Percentiles rank a stretch among this genome's conserved stretches.
phyloP scores from a whole-genome alignment of 2,113 vertebrate species.

The Thamnophis sirtalis region DNA sequence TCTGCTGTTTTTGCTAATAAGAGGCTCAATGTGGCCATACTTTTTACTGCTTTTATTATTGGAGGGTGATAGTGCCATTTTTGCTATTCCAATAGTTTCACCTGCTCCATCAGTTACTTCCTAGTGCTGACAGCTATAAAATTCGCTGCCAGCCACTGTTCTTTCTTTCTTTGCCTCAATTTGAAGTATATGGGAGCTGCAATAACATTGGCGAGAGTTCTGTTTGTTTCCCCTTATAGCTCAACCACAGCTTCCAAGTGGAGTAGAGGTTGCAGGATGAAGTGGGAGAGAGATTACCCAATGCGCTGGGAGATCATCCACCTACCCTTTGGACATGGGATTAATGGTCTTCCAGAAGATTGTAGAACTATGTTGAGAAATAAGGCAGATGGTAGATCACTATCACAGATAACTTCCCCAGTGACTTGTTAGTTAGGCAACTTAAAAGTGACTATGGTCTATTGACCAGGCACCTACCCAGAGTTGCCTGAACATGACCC shows the following conservation, averaged over 20 bases:
- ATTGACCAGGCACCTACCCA: background rate
- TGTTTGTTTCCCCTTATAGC: background rate
- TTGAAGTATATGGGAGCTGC: background rate
- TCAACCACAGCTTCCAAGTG: background rate
- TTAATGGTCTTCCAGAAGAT: background rate
- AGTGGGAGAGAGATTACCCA: background rate
- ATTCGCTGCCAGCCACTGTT: background rate
- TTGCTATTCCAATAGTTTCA: background rate
- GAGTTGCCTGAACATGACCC: background rate
- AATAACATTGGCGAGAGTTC: background rate
- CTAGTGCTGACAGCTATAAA: background rate
- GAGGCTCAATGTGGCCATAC: background rate
- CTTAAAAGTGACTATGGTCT: background rate
- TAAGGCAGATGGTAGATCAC: background rate
- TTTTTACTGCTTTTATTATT: background rate
- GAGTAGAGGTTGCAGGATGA: background rate
- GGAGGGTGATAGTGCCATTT: background rate
- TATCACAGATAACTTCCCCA: background rate
- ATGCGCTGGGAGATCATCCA: background rate
- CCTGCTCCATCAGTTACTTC: background rate
- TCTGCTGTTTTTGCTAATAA: background rate
- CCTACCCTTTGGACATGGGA: background rate
- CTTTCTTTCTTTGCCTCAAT: background rate
- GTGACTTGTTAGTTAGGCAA: background rate
- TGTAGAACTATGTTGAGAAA: background rate